phyloP scores from a whole-genome alignment of 2,888 invertebrate genomes.

The Lingula anatina region DNA sequence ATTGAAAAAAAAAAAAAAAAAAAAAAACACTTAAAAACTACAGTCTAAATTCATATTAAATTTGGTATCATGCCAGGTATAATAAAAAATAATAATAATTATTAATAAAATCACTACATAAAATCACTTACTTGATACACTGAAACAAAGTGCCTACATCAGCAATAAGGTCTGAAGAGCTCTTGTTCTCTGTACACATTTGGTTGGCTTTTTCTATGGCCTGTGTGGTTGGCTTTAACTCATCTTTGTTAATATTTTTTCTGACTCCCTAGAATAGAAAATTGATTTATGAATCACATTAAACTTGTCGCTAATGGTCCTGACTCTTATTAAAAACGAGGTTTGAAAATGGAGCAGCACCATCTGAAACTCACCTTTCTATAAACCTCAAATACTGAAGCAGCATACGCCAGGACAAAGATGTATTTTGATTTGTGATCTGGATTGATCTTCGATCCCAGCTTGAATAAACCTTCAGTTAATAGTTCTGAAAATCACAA shows the following conservation, averaged over 20 bases:
- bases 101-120: too few relatives aligned
- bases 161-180: conserved; percentile 87
- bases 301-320: too few relatives aligned
- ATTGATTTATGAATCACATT: too few relatives aligned
- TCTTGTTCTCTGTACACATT: conserved; percentile 84
- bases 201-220: conserved; percentile 91
- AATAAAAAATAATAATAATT: neutral
- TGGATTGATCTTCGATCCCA: conserved; percentile 87
- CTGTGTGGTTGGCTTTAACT: conserved; percentile 82
- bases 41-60: neutral
- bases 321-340: too few relatives aligned
- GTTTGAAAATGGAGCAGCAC: too few relatives aligned
- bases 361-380: conserved; percentile 58
- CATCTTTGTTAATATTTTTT: conserved; percentile 72
- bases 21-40: neutral
- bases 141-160: conserved; percentile 80
- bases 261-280: conserved; percentile 29
- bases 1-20: neutral
- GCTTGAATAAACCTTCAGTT: conserved; percentile 88
- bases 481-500: conserved; percentile 66
- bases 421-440: conserved; percentile 97
- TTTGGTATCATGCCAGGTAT: neutral
- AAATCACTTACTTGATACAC: conserved; percentile 46
- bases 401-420: conserved; percentile 87
- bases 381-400: conserved; percentile 83